phyloP scores from a whole-genome alignment of 2,113 vertebrate genomes.

The Sinosuthora webbiana region DNA sequence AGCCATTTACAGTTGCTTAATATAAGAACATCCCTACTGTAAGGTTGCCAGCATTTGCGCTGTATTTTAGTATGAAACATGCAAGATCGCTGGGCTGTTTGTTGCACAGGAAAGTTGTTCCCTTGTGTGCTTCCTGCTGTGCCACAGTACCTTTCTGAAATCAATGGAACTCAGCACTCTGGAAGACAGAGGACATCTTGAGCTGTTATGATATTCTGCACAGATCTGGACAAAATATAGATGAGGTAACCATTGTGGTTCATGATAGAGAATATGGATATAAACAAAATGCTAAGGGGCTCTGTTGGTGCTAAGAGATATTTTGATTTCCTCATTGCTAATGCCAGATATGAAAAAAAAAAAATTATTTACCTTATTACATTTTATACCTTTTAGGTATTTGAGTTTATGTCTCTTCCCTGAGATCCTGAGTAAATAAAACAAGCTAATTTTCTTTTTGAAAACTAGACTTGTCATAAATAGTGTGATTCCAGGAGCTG shows the following conservation, averaged over 20 bases:
- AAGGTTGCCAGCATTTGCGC: not conserved
- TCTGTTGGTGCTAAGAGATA: not conserved
- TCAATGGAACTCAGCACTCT: accelerated
- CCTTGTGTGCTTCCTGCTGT: accelerated
- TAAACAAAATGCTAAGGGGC: not conserved
- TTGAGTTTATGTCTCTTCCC: not conserved
- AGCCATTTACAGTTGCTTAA: not conserved
- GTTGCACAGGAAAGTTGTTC: not conserved
- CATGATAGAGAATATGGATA: not conserved
- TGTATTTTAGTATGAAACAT: not conserved
- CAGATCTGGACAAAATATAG: not conserved
- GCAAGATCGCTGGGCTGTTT: not conserved
- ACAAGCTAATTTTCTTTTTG: not conserved
- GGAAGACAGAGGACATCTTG: not conserved
- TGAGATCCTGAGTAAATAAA: not conserved
- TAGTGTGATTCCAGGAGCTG: not conserved
- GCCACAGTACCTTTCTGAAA: not conserved
- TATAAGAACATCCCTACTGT: not conserved
- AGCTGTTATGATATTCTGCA: not conserved
- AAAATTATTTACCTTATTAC: not conserved
- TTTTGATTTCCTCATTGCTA: not conserved
- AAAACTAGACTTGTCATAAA: not conserved
- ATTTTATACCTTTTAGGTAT: not conserved
- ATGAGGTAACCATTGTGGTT: not conserved
- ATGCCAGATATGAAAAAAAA: not conserved